Percentiles rank a stretch among this genome's conserved stretches.
These are phyloP conservation scores for Netelia virgata DNA, from an alignment of 2,888 invertebrate species.

Conservation along the genomic window DNA sequence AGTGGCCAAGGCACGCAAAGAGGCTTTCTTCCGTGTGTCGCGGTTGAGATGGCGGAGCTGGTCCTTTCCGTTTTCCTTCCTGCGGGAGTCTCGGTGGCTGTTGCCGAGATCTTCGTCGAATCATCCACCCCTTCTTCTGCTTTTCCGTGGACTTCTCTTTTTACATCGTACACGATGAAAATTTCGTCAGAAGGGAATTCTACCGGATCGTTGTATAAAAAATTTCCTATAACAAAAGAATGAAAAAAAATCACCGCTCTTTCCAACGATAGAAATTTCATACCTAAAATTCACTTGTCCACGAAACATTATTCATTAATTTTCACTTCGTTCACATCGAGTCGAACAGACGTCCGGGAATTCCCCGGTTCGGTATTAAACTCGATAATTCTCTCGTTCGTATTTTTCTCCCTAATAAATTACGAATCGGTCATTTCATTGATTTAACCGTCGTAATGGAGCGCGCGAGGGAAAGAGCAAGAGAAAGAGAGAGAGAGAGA, in stretches of 20 bases:
- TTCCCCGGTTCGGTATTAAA: background rate
- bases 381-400: constrained; percentile 13
- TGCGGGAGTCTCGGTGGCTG: constrained; percentile 19
- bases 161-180: background rate
- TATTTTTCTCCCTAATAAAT: constrained; percentile 29
- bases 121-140: constrained; percentile 1
- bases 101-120: constrained; percentile 20
- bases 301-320: background rate
- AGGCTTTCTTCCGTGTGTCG: constrained; percentile 34
- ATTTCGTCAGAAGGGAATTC: background rate
- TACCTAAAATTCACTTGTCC: background rate
- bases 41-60: constrained; percentile 26
- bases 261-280: background rate
- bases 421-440: constrained; percentile 13
- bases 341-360: background rate
- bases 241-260: background rate
- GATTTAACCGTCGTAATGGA: constrained; percentile 35
- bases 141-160: constrained; percentile 10
- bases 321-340: background rate
- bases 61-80: constrained; percentile 40
- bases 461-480: background rate
- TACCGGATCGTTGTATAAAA: no score
- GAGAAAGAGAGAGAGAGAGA: background rate
- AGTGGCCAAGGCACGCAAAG: constrained; percentile 27
- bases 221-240: no score